These are phyloP conservation scores for Micropterix aruncella DNA, from an alignment of 2,888 invertebrate genomes.

Conservation along the genomic window DNA sequence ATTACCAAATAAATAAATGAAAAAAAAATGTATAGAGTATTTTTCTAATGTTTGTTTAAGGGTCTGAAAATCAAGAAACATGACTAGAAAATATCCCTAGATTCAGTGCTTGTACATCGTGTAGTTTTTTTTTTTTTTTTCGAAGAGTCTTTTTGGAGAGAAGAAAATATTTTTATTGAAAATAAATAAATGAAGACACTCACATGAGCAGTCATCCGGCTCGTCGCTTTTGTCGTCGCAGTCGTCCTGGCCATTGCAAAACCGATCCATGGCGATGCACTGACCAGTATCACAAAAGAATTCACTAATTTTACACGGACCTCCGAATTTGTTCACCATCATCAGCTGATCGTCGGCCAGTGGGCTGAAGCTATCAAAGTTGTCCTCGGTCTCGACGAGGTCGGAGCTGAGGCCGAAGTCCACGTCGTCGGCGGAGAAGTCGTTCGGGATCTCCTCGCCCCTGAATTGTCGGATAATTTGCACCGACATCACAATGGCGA, in stretches of 20 bases:
- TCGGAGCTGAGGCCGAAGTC: background rate
- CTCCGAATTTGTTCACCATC: background rate
- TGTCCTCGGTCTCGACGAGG: background rate
- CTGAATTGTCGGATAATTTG: background rate
- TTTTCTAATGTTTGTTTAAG: too few species aligned
- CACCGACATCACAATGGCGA: background rate
- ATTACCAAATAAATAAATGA: too few species aligned
- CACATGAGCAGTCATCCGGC: conserved; percentile 59
- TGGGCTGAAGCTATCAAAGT: background rate
- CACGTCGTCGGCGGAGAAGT: background rate
- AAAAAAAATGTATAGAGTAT: too few species aligned
- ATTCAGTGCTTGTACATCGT: too few species aligned
- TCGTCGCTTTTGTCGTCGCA: conserved; percentile 71
- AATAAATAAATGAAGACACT: conserved; percentile 33
- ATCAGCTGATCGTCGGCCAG: background rate
- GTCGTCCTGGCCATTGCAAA: conserved; percentile 64
- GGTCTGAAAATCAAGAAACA: too few species aligned
- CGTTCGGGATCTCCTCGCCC: background rate
- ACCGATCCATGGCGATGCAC: conserved; percentile 60
- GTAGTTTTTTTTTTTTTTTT: too few species aligned
- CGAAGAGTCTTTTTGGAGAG: too few species aligned
- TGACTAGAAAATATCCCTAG: too few species aligned
- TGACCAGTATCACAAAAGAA: conserved; percentile 47
- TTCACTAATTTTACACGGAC: conserved; percentile 44
- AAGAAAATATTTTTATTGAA: too few species aligned